Evolutionary conservation across 2,888 invertebrate species (phyloP), one percentile per base, ranked within the genome.

Genomic region (Lasioglossum figueresi): DNA sequence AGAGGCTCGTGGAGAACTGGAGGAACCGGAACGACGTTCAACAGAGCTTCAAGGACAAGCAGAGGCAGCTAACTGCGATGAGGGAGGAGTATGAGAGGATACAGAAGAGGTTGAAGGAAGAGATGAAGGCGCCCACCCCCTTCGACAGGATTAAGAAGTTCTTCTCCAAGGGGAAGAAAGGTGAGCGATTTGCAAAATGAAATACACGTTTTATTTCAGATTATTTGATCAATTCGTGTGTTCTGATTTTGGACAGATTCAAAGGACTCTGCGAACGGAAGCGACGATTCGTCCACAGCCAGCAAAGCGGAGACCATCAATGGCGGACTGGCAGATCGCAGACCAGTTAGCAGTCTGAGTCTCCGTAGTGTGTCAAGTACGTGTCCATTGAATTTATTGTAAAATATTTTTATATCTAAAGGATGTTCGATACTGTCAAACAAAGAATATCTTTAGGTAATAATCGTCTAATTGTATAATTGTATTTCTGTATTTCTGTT

Each of bases 1-100:
- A 98, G 94, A 96, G 97, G 90, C 95, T 98, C 76, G 98, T 98
- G 1, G 97, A 97, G 94, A 97, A 97, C 92, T 98, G 98, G 98
- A 97, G 97, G 92, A 98, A 97, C 91, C 96, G 98, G 81, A 98
- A 98, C 91, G 98, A 98, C 94, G 98, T 98, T 0, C 97, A 98
- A 91, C 98, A 97, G 92, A 98, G 98, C 2, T 96, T 98, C 91
- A 97, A 97, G 92, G 98, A 98, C 89, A 98, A 98, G 93, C 97
- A 98, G 93, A 97, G 98, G 79, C 98, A 98, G 92, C 95, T 98
- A 82, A 97, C 97, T 85, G 97, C 97, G 91, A 97, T 98, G 97
- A 95, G 98, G 71, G 96, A 97, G 43, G 97, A 98, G 91, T 98
- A 98, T 91, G 98, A 98, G 87, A 96, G 97, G 92, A 97, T 98